Evolutionary conservation across 2,797 vertebrate genomes (phyloP).

Genomic region (Pseudochirops corinnae): DNA sequence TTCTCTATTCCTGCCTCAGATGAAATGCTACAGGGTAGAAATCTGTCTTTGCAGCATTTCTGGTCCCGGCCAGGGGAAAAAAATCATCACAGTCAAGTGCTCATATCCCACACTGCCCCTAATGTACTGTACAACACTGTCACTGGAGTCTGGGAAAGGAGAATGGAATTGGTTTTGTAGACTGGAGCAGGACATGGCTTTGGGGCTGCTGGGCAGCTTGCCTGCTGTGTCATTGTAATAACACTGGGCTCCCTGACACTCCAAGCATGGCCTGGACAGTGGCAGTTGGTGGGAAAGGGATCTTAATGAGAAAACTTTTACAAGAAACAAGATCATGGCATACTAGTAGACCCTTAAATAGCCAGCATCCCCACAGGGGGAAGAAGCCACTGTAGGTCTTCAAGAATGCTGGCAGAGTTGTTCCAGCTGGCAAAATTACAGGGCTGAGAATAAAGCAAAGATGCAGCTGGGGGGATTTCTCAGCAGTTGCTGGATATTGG

Average conservation of each 20-base stretch:
- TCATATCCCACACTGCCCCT: neutral
- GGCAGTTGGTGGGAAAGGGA: constrained; percentile 52
- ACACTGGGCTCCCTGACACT: constrained; percentile 4
- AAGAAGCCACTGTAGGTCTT: neutral
- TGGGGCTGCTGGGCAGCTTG: neutral
- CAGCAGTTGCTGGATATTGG: constrained; percentile 54
- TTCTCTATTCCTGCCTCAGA: constrained; percentile 18
- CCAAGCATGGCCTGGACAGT: constrained; percentile 31
- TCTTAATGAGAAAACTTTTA: constrained; percentile 50
- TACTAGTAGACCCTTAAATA: constrained; percentile 14
- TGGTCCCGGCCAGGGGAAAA: neutral
- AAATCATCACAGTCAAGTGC: neutral
- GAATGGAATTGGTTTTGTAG: neutral
- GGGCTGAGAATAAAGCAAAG: constrained; percentile 35
- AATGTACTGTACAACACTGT: constrained; percentile 3
- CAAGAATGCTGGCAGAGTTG: constrained; percentile 41
- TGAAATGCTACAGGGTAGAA: neutral
- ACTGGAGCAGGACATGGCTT: neutral
- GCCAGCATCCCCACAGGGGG: neutral
- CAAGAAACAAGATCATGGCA: neutral
- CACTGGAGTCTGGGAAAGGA: neutral
- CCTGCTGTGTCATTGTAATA: constrained; percentile 42
- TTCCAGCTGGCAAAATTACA: constrained; percentile 70
- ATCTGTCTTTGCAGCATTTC: neutral
- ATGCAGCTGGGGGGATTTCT: constrained; percentile 60